Evolutionary conservation across 2,113 vertebrate species (phyloP).

Genomic region (Girardinichthys multiradiatus): DNA sequence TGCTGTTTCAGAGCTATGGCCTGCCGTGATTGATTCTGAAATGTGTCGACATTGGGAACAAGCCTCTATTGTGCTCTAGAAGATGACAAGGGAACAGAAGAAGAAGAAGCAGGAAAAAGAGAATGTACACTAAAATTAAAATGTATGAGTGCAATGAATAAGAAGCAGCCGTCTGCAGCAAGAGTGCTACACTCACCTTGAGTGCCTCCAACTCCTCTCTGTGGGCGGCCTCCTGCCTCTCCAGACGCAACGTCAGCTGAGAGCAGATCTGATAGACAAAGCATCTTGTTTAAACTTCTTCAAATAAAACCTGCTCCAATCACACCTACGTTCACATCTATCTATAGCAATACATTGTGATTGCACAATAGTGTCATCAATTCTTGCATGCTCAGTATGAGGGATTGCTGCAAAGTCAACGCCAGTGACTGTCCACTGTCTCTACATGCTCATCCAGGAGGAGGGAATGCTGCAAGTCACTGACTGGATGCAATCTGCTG

Average conservation of each 20-base stretch:
- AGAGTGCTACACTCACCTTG: slow-evolving; percentile 77
- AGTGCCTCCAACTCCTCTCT: slow-evolving; percentile 86
- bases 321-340: neutral
- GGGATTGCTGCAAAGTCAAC: too few species aligned
- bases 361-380: neutral
- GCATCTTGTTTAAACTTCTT: slow-evolving; percentile 15
- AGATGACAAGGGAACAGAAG: neutral
- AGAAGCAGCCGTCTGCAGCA: neutral
- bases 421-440: too few species aligned
- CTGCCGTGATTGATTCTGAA: slow-evolving; percentile 75
- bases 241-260: slow-evolving; percentile 89
- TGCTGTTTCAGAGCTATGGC: neutral
- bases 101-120: neutral
- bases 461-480: too few species aligned
- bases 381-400: too few species aligned
- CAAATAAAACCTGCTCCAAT: slow-evolving; percentile 1
- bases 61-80: slow-evolving; percentile 84
- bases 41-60: slow-evolving; percentile 86
- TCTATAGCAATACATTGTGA: neutral
- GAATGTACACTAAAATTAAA: neutral
- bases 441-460: too few species aligned
- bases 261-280: slow-evolving; percentile 88
- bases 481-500: too few species aligned
- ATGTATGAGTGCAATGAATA: neutral
- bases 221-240: slow-evolving; percentile 86